phyloP scores from a whole-genome alignment of 2,888 invertebrate genomes.

The Tetragonula carbonaria region DNA sequence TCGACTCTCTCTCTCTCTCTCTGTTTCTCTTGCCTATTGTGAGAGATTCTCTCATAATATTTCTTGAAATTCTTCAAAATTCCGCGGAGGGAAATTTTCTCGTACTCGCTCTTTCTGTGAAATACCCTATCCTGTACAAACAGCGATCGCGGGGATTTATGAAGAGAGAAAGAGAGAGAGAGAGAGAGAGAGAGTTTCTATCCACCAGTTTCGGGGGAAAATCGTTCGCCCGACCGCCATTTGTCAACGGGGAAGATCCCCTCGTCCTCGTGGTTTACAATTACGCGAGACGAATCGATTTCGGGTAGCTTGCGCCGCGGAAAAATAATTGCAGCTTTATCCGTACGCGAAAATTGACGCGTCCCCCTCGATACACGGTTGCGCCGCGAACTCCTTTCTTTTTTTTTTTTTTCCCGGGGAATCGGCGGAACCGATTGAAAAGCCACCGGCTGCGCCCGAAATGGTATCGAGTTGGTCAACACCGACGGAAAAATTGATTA shows the following conservation, averaged over 20 bases:
- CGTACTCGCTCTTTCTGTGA: background rate
- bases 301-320: conserved; percentile 5
- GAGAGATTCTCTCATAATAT: conserved; percentile 65
- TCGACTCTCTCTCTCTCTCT: conserved; percentile 25
- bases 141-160: background rate
- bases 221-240: conserved; percentile 26
- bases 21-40: background rate
- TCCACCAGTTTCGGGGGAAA: background rate
- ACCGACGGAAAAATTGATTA: conserved; percentile 52
- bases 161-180: background rate
- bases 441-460: conserved; percentile 14
- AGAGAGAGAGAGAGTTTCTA: too few species aligned
- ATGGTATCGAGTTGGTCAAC: conserved; percentile 43
- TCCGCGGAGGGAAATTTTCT: conserved; percentile 49
- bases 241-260: conserved; percentile 42
- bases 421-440: conserved; percentile 13
- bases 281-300: conserved; percentile 51
- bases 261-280: conserved; percentile 47
- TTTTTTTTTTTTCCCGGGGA: too few species aligned
- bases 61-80: conserved; percentile 65
- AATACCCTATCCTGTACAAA: background rate
- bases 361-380: background rate
- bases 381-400: background rate
- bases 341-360: conserved; percentile 37
- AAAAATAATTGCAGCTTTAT: conserved; percentile 56